Conservation (phyloP, 2,113 vertebrate genomes). For the Myiozetetes cayanensis region DNA sequence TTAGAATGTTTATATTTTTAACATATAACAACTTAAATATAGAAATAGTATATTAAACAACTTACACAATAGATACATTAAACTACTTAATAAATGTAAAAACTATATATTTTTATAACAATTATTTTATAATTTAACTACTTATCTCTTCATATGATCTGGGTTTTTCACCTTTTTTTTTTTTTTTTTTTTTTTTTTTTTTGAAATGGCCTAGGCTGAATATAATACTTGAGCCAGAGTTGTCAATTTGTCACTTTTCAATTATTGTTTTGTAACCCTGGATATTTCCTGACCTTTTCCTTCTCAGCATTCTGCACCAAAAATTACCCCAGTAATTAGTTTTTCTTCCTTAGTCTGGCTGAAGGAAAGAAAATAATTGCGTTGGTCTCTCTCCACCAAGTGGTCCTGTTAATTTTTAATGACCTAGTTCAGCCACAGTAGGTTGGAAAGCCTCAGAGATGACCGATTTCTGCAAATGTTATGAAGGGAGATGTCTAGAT, state of each 20-base stretch:
- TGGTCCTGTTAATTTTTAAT: background rate
- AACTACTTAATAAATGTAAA: background rate
- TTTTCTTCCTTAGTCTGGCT: background rate
- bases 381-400: background rate
- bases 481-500: background rate
- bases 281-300: background rate
- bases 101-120: background rate
- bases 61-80: background rate
- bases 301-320: background rate
- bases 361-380: background rate
- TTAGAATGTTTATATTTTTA: background rate
- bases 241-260: background rate
- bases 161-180: background rate
- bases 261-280: background rate
- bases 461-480: background rate
- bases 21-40: background rate
- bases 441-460: background rate
- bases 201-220: background rate
- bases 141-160: background rate
- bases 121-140: background rate
- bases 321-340: background rate
- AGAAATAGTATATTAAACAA: background rate
- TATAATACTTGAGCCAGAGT: background rate
- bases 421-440: background rate
- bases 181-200: background rate